phyloP scores from a whole-genome alignment of 2,888 invertebrate genomes.

The Ethmia dodecea region DNA sequence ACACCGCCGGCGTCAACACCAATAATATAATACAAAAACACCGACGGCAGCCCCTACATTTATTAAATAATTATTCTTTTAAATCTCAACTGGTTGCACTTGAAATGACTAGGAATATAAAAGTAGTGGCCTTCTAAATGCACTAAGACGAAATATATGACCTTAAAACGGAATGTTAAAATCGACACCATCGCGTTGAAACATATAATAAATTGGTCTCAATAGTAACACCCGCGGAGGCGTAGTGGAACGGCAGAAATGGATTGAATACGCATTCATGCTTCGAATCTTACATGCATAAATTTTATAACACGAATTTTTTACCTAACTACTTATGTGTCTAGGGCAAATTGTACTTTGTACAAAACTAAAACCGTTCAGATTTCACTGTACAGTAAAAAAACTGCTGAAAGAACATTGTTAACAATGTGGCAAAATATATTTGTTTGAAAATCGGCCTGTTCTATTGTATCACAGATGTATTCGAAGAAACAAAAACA shows the following conservation, averaged over 20 bases:
- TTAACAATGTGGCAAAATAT: constrained; percentile 54
- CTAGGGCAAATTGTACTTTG: constrained; percentile 77
- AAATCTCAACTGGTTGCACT: constrained; percentile 76
- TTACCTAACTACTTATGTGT: constrained; percentile 76
- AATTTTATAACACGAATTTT: constrained; percentile 59
- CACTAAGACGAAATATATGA: constrained; percentile 48
- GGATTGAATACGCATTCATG: constrained; percentile 59
- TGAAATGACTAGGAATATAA: constrained; percentile 76
- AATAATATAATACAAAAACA: constrained; percentile 63
- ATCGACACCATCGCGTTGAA: constrained; percentile 73
- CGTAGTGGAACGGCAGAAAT: constrained; percentile 56
- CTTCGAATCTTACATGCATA: constrained; percentile 59
- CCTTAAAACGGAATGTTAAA: constrained; percentile 70
- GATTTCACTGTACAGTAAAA: constrained; percentile 55
- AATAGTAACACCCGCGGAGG: constrained; percentile 69
- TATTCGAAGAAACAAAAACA: constrained; percentile 42
- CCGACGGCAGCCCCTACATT: constrained; percentile 32
- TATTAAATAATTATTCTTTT: constrained; percentile 55
- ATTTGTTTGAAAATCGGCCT: constrained; percentile 39
- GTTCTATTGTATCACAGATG: constrained; percentile 74
- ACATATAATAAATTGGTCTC: constrained; percentile 77
- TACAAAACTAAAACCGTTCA: constrained; percentile 70
- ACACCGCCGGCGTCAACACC: constrained; percentile 36
- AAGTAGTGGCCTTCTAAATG: constrained; percentile 72
- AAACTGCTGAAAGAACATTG: constrained; percentile 46